These are phyloP conservation scores for Pristionchus maxplancki DNA, from an alignment of 2,888 invertebrate species.

Conservation along the genomic window DNA sequence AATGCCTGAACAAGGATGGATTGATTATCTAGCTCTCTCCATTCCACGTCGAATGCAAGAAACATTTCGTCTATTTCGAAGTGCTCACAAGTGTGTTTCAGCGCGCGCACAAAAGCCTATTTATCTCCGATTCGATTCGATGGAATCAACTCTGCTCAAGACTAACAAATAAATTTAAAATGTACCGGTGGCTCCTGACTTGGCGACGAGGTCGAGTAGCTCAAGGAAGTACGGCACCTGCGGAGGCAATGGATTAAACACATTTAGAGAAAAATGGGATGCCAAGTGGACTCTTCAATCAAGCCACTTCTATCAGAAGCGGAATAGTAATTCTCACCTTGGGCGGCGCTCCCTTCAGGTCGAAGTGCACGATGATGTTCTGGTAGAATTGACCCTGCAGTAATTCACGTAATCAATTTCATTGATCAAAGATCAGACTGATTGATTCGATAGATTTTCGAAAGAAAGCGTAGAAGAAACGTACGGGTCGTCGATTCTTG, in stretches of 20 bases:
- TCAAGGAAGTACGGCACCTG: conserved; percentile 77
- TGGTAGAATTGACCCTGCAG: conserved; percentile 64
- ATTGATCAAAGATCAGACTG: background rate
- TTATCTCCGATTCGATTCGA: too few relatives aligned
- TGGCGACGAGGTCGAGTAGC: conserved; percentile 83
- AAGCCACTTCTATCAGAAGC: background rate
- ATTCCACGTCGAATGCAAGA: background rate
- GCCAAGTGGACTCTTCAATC: too few relatives aligned
- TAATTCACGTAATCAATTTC: background rate
- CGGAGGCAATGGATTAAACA: background rate
- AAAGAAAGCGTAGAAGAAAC: background rate
- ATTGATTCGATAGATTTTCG: background rate
- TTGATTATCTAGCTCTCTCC: too few relatives aligned
- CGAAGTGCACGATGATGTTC: conserved; percentile 86
- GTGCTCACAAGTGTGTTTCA: background rate
- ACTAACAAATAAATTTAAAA: background rate
- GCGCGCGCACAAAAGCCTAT: background rate
- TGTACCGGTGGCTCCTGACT: conserved; percentile 83
- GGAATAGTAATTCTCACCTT: conserved; percentile 79
- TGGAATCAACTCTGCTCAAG: too few relatives aligned
- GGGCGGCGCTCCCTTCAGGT: conserved; percentile 89
- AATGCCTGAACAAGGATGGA: conserved; percentile 82
- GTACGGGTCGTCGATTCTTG: conserved; percentile 42
- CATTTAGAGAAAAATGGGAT: too few relatives aligned
- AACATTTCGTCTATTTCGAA: background rate